These are phyloP conservation scores for Calyptomena viridis DNA, from an alignment of 2,113 vertebrate species.

Conservation along the genomic window DNA sequence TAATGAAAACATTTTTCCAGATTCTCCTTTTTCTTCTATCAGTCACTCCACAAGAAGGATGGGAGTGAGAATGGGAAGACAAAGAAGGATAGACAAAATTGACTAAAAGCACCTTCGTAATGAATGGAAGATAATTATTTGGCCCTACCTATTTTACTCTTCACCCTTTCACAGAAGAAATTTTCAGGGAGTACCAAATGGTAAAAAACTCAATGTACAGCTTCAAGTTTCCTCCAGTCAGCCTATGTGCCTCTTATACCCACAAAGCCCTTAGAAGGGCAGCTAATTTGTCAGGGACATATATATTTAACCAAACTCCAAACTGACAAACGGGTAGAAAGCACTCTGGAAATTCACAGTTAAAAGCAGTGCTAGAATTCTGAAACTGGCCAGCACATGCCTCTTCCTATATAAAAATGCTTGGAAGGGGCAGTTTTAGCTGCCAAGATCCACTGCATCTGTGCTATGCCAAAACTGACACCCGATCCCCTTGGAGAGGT, in stretches of 20 bases:
- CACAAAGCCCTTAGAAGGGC: neutral
- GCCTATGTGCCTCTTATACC: neutral
- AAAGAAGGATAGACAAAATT: neutral
- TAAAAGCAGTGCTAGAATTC: conserved; percentile 36
- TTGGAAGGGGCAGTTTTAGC: conserved; percentile 2
- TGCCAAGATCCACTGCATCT: conserved; percentile 33
- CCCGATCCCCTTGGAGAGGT: neutral
- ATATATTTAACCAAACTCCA: neutral
- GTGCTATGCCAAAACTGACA: conserved; percentile 29
- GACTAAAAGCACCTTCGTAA: neutral
- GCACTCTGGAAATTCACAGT: neutral
- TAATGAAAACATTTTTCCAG: neutral
- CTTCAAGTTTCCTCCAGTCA: neutral
- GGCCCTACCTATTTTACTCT: neutral
- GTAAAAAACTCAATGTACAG: neutral
- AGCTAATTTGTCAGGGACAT: neutral
- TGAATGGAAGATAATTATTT: neutral
- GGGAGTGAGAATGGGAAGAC: neutral
- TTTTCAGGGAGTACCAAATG: neutral
- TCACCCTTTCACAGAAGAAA: neutral
- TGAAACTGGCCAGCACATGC: conserved; percentile 37
- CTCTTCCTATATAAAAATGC: conserved; percentile 55
- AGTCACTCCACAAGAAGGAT: neutral
- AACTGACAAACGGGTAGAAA: neutral
- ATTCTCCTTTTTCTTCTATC: neutral